Evolutionary conservation across 2,888 invertebrate species (phyloP).

Genomic region (Perithous albicinctus): DNA sequence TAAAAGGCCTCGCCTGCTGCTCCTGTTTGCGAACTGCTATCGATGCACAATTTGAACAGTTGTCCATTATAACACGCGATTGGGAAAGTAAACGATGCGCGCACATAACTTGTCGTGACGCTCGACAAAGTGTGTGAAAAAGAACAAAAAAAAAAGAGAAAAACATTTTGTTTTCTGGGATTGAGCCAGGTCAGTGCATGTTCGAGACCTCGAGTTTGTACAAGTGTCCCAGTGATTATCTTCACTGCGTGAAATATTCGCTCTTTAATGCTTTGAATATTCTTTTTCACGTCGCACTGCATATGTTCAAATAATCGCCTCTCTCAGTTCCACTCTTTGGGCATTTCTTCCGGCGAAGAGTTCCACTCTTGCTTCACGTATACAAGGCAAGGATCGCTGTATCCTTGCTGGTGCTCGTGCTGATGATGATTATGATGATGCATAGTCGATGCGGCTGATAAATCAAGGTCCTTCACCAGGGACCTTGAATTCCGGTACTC

Average conservation of each 20-base stretch:
- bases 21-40: slow-evolving; percentile 62
- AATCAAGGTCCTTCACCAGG: slow-evolving; percentile 78
- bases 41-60: slow-evolving; percentile 72
- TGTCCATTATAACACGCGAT: slow-evolving; percentile 58
- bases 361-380: slow-evolving; percentile 84
- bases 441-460: slow-evolving; percentile 34
- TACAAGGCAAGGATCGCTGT: slow-evolving; percentile 79
- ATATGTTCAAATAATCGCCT: slow-evolving; percentile 33
- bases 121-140: not conserved
- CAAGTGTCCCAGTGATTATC: slow-evolving; percentile 60
- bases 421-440: slow-evolving; percentile 67
- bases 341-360: slow-evolving; percentile 78
- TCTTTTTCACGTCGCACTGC: slow-evolving; percentile 56
- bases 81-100: slow-evolving; percentile 68
- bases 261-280: slow-evolving; percentile 25
- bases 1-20: slow-evolving; percentile 45
- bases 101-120: slow-evolving; percentile 48
- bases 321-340: slow-evolving; percentile 80
- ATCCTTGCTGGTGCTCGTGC: slow-evolving; percentile 59
- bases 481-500: slow-evolving; percentile 84
- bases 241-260: slow-evolving; percentile 32
- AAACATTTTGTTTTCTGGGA: slow-evolving; percentile 41
- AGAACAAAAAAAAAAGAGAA: slow-evolving; percentile 10
- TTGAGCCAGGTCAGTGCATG: slow-evolving; percentile 68
- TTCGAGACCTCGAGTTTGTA: slow-evolving; percentile 56